A percentile compares a stretch with the other conserved stretches of the same genome.
These are phyloP conservation scores for Aurelia aurita complex sp. Pacific DNA, from an alignment of 30 jellyfish, hydroid and myxozoan genomes.

Conservation along the genomic window DNA sequence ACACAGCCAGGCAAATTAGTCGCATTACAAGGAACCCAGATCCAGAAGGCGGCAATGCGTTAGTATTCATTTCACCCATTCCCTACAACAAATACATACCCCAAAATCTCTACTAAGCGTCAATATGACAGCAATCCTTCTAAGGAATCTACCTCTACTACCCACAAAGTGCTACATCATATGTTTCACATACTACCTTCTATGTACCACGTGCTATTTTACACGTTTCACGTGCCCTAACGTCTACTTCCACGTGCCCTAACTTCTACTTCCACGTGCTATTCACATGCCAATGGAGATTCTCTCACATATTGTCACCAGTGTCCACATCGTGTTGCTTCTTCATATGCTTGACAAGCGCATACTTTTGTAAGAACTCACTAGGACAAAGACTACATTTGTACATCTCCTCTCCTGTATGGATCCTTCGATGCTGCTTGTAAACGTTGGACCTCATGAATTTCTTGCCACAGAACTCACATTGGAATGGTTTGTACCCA, in stretches of 20 bases:
- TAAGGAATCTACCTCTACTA: conserved; percentile 31
- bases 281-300: conserved; percentile 33
- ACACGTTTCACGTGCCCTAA: conserved; percentile 55
- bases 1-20: conserved; percentile 22
- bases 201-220: conserved; percentile 16
- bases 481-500: conserved; percentile 98
- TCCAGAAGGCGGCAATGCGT: conserved; percentile 51
- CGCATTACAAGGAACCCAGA: conserved; percentile 47
- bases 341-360: conserved; percentile 96
- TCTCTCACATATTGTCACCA: conserved; percentile 74
- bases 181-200: not conserved
- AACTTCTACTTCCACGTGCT: conserved; percentile 46
- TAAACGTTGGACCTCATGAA: conserved; percentile 98
- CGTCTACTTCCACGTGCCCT: conserved; percentile 45
- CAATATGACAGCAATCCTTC: conserved; percentile 12
- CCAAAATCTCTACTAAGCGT: not conserved
- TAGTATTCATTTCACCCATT: conserved; percentile 1
- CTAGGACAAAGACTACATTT: conserved; percentile 97
- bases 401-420: conserved; percentile 99
- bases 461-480: conserved; percentile 98
- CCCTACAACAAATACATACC: conserved; percentile 13
- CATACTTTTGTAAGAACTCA: conserved; percentile 95
- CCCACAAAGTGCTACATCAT: conserved; percentile 9
- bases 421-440: conserved; percentile 97
- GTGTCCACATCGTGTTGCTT: conserved; percentile 94